Evolutionary conservation across 2,797 vertebrate species (phyloP).

Genomic region (Hydrocynus forskahlii): DNA sequence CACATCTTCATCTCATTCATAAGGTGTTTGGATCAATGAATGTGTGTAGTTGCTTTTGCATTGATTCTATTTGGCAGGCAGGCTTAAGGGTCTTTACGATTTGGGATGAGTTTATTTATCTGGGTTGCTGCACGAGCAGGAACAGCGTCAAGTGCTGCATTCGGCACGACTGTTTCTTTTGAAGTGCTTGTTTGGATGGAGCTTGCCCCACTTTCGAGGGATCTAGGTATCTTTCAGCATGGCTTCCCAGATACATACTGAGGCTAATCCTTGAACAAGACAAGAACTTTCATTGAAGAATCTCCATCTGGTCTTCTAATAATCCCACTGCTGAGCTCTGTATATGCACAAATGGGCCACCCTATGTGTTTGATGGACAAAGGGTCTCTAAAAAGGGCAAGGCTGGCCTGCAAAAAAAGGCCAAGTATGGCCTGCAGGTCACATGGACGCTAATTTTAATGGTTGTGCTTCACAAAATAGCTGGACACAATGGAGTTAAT

Average conservation of each 20-base stretch:
- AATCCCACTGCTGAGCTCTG: not conserved
- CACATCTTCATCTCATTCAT: constrained; percentile 40
- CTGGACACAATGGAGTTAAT: constrained; percentile 1
- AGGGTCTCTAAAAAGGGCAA: constrained; percentile 20
- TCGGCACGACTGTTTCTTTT: constrained; percentile 5
- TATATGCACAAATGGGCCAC: not conserved
- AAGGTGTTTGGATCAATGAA: constrained; percentile 39
- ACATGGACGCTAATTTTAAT: constrained; percentile 10
- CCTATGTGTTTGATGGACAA: constrained; percentile 5
- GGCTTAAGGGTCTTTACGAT: constrained; percentile 37
- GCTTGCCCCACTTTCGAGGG: not conserved
- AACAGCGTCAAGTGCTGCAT: not conserved
- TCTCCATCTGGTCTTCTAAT: constrained; percentile 10
- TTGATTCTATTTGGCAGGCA: constrained; percentile 31
- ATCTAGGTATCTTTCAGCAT: constrained; percentile 5
- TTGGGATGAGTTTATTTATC: constrained; percentile 32
- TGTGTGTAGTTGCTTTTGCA: constrained; percentile 25
- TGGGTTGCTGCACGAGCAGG: constrained; percentile 12
- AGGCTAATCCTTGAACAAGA: not conserved
- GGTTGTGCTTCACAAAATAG: not conserved
- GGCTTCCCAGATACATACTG: not conserved
- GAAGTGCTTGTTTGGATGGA: constrained; percentile 25
- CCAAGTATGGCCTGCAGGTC: constrained; percentile 9
- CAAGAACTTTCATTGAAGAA: not conserved
- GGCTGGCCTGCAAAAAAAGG: not conserved